Evolutionary conservation across 2,113 vertebrate species (phyloP).

Genomic region (Ondatra zibethicus): DNA sequence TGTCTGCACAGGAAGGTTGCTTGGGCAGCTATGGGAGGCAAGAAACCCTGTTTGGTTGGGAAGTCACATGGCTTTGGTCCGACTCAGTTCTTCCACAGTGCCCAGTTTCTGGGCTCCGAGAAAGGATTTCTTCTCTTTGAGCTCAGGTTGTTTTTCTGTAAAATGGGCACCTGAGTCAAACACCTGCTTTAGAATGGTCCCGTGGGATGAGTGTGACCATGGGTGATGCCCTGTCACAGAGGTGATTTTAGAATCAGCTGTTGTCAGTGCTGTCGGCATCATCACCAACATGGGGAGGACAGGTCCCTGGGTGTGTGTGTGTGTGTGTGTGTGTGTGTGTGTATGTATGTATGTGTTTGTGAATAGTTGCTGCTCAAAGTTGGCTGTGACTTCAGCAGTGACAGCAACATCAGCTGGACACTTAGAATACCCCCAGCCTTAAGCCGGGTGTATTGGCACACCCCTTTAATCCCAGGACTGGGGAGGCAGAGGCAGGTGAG

Average conservation of each 20-base stretch:
- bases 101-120: not conserved
- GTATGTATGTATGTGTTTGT: no score
- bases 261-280: not conserved
- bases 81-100: not conserved
- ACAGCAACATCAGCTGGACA: not conserved
- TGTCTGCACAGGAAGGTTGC: not conserved
- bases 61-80: not conserved
- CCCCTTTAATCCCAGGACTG: not conserved
- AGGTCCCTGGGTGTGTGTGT: fast-evolving
- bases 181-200: not conserved
- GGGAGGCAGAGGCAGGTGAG: not conserved
- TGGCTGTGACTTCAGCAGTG: not conserved
- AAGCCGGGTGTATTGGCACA: not conserved
- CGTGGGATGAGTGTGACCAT: not conserved
- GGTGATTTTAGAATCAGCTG: not conserved
- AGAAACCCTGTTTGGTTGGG: not conserved
- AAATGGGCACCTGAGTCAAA: constrained; percentile 6
- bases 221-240: not conserved
- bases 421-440: not conserved
- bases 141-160: constrained; percentile 43
- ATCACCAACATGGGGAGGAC: not conserved
- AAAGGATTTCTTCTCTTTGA: not conserved
- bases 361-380: not conserved
- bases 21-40: not conserved
- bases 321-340: no score